Evolutionary conservation across 2,888 invertebrate genomes (phyloP).

Genomic region (Ophraella communa): DNA sequence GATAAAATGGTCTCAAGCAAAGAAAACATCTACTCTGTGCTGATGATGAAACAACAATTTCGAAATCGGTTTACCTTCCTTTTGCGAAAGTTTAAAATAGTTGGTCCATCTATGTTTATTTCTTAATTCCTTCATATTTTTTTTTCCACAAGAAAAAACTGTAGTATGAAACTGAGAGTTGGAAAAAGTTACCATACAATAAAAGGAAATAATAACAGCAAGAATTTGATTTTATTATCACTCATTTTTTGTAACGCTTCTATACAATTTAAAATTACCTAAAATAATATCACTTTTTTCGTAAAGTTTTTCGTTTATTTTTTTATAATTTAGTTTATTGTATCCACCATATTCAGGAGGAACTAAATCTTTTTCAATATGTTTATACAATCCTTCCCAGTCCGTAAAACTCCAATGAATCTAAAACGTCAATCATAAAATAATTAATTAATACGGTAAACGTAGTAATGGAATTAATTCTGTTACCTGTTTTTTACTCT

Average conservation of each 20-base stretch:
- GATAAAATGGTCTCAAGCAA: too few species aligned
- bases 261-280: slow-evolving; percentile 1
- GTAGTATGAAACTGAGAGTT: neutral
- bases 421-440: slow-evolving; percentile 1
- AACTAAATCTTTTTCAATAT: slow-evolving; percentile 6
- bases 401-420: slow-evolving; percentile 1
- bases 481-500: slow-evolving; percentile 16
- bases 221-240: neutral
- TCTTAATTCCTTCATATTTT: too few species aligned
- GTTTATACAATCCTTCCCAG: neutral
- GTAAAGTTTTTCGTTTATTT: slow-evolving; percentile 6
- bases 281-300: slow-evolving; percentile 4
- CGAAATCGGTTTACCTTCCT: too few species aligned
- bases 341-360: slow-evolving; percentile 11
- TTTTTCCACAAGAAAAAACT: too few species aligned
- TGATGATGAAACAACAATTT: too few species aligned
- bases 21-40: too few species aligned
- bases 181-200: neutral
- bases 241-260: slow-evolving; percentile 3
- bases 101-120: too few species aligned
- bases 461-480: too few species aligned
- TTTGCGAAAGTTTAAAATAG: too few species aligned
- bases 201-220: neutral
- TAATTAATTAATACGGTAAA: neutral
- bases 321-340: slow-evolving; percentile 6